A percentile compares a stretch with the other conserved stretches of the same genome.
Conservation (phyloP, 2,888 invertebrate species). For the Bellardia pandia region DNA sequence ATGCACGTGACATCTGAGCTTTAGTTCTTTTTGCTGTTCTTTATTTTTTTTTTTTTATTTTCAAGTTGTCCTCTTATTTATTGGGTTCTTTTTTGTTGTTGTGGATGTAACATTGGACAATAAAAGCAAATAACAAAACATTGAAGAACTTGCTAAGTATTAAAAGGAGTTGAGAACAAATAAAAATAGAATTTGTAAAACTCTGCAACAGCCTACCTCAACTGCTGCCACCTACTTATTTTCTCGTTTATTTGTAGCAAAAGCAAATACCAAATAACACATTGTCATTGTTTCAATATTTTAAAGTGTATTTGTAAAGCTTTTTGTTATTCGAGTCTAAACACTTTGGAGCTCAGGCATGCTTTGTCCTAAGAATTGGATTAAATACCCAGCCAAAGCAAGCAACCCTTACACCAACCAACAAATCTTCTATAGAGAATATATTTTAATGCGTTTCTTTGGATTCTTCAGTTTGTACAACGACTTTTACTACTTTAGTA, state of each 20-base stretch:
- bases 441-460: conserved; percentile 27
- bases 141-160: not conserved
- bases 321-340: conserved; percentile 43
- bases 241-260: not conserved
- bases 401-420: conserved; percentile 24
- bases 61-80: conserved; percentile 35
- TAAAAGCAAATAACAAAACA: conserved; percentile 35
- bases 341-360: conserved; percentile 40
- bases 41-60: conserved; percentile 20
- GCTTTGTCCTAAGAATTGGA: conserved; percentile 38
- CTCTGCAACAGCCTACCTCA: not conserved
- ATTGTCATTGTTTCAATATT: conserved; percentile 43
- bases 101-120: conserved; percentile 41
- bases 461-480: conserved; percentile 33
- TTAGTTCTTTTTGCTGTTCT: conserved; percentile 18
- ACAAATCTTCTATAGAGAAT: conserved; percentile 13
- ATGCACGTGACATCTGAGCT: conserved; percentile 66
- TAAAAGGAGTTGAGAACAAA: not conserved
- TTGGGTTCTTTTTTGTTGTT: conserved; percentile 22
- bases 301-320: conserved; percentile 31
- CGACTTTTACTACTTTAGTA: conserved; percentile 7
- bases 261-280: not conserved
- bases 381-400: conserved; percentile 29
- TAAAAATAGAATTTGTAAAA: not conserved
- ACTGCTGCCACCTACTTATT: not conserved